A percentile compares a stretch with the other conserved stretches of the same genome.
Conservation (phyloP, 2,797 vertebrate genomes). For the Chromobotia macracanthus region DNA sequence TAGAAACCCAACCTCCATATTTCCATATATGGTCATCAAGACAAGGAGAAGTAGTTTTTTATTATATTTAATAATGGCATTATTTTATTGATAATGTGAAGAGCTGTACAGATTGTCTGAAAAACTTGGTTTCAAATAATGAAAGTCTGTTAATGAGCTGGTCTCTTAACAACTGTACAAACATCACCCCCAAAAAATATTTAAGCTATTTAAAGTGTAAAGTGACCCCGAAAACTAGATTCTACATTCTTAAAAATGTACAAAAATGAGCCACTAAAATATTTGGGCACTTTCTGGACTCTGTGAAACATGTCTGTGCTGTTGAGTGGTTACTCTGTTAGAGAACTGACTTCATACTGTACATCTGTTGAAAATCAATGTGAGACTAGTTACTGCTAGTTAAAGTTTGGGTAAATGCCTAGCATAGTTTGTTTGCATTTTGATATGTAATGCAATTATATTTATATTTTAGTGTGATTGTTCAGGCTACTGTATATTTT, state of each 20-base stretch:
- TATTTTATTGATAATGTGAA: not conserved
- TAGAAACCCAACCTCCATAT: no score
- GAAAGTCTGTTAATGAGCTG: constrained; percentile 79
- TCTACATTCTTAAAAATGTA: no score
- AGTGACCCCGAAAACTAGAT: no score
- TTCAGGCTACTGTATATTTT: not conserved
- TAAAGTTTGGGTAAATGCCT: no score
- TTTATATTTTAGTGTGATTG: not conserved
- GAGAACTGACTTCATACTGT: no score
- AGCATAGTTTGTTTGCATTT: not conserved
- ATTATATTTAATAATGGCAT: not conserved
- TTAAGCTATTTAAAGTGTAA: no score
- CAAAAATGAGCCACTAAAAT: no score
- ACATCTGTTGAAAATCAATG: no score
- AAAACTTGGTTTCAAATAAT: not conserved
- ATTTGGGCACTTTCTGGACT: no score
- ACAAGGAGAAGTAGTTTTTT: not conserved
- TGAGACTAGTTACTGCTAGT: not conserved
- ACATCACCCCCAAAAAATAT: no score
- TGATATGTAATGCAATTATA: not conserved
- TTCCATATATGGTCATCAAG: not conserved
- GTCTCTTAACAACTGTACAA: constrained; percentile 65
- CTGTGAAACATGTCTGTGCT: no score
- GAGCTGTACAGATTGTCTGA: not conserved
- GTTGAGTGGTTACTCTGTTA: no score